Percentiles rank a stretch among this genome's conserved stretches.
phyloP scores from a whole-genome alignment of 2,113 vertebrate genomes.

The Epinephelus fuscoguttatus region DNA sequence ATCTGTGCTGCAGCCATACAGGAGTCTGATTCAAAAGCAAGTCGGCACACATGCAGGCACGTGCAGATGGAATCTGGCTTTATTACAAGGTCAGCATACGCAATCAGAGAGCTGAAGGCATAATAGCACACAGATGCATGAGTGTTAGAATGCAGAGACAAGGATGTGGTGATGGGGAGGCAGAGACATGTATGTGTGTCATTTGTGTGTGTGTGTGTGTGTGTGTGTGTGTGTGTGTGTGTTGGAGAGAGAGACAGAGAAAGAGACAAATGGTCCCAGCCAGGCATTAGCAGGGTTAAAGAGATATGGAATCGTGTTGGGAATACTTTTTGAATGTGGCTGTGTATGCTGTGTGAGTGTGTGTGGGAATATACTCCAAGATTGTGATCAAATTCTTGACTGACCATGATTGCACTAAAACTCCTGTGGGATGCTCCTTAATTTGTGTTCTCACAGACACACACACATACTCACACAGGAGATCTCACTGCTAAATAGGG shows the following conservation, averaged over 20 bases:
- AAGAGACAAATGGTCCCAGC: too few species aligned
- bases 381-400: background rate
- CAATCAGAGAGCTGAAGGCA: background rate
- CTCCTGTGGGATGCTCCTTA: background rate
- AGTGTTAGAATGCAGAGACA: background rate
- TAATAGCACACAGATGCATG: slow-evolving; percentile 30
- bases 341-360: background rate
- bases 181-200: background rate
- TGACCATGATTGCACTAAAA: slow-evolving; percentile 19
- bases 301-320: slow-evolving; percentile 11
- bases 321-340: background rate
- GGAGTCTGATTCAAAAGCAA: background rate
- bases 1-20: background rate
- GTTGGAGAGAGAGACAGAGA: background rate
- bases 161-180: background rate
- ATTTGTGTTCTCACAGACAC: slow-evolving; percentile 13
- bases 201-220: too few species aligned
- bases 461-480: background rate
- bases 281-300: background rate
- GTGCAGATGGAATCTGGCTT: background rate
- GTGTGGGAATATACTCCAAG: slow-evolving; percentile 5
- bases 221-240: background rate
- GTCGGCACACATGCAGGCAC: background rate
- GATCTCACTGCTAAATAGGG: slow-evolving; percentile 1
- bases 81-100: background rate